Conservation (phyloP, 2,113 vertebrate genomes). For the Ranitomeya imitator region DNA sequence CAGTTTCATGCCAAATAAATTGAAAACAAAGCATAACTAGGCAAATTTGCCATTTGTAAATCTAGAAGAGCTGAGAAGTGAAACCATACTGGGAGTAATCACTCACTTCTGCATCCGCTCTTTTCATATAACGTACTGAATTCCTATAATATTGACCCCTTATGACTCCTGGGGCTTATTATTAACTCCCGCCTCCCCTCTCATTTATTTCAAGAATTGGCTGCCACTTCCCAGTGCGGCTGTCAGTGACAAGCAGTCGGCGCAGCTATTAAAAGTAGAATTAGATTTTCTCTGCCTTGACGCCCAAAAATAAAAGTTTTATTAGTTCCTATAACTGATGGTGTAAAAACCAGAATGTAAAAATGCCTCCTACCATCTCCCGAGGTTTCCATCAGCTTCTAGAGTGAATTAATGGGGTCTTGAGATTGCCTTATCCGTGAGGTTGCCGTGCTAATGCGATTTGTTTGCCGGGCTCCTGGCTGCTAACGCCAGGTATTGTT, state of each 20-base stretch:
- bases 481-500: slow-evolving; percentile 20
- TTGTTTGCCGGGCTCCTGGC: background rate
- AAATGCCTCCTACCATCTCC: slow-evolving; percentile 25
- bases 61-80: no score
- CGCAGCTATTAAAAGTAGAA: background rate
- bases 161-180: background rate
- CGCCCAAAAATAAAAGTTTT: slow-evolving; percentile 27
- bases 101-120: background rate
- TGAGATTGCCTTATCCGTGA: slow-evolving; percentile 22
- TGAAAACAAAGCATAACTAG: no score
- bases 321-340: slow-evolving; percentile 8
- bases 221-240: background rate
- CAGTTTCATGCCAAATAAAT: no score
- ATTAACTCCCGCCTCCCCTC: background rate
- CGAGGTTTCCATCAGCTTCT: background rate
- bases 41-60: no score
- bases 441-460: background rate
- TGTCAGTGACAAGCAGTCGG: background rate
- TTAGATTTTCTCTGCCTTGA: background rate
- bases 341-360: background rate
- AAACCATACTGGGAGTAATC: background rate
- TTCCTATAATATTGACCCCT: background rate
- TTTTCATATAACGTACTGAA: background rate
- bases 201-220: background rate
- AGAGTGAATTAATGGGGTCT: slow-evolving; percentile 8